Conservation (phyloP, 2,113 vertebrate species). For the Ranitomeya variabilis region DNA sequence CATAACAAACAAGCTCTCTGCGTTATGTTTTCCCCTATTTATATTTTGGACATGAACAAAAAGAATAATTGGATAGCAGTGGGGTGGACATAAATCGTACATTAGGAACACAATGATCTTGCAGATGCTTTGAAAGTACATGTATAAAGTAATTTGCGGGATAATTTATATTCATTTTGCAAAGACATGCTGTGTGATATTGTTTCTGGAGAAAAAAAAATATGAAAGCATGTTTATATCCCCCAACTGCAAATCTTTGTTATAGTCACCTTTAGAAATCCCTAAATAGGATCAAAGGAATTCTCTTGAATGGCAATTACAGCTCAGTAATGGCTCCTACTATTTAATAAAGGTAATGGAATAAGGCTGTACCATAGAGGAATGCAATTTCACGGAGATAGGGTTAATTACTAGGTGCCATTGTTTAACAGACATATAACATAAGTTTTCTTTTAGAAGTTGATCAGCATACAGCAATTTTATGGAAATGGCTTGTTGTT, state of each 20-base stretch:
- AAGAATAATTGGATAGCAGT: conserved; percentile 6
- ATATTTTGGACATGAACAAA: conserved; percentile 16
- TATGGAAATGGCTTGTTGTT: too few relatives aligned
- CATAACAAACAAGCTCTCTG: conserved; percentile 2
- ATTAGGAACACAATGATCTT: conserved; percentile 19
- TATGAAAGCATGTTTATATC: conserved; percentile 10
- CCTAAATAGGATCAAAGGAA: conserved; percentile 6
- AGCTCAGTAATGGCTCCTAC: conserved; percentile 1
- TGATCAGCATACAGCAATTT: neutral
- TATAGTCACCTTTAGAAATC: conserved; percentile 30
- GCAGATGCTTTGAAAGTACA: conserved; percentile 14
- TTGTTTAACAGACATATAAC: neutral
- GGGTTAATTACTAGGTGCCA: conserved; percentile 8
- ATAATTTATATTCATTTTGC: conserved; percentile 34
- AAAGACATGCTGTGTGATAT: conserved; percentile 23
- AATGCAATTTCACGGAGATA: neutral
- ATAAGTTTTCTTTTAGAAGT: neutral
- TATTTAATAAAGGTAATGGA: conserved; percentile 15
- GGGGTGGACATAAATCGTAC: neutral
- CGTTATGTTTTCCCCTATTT: conserved; percentile 4
- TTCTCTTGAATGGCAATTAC: conserved; percentile 19
- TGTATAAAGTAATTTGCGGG: conserved; percentile 9
- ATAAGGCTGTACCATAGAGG: neutral
- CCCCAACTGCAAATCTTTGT: conserved; percentile 8
- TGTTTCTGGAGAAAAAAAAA: conserved; percentile 7